Evolutionary conservation across 2,888 invertebrate species (phyloP).

Genomic region (Sminthurinus aureus): DNA sequence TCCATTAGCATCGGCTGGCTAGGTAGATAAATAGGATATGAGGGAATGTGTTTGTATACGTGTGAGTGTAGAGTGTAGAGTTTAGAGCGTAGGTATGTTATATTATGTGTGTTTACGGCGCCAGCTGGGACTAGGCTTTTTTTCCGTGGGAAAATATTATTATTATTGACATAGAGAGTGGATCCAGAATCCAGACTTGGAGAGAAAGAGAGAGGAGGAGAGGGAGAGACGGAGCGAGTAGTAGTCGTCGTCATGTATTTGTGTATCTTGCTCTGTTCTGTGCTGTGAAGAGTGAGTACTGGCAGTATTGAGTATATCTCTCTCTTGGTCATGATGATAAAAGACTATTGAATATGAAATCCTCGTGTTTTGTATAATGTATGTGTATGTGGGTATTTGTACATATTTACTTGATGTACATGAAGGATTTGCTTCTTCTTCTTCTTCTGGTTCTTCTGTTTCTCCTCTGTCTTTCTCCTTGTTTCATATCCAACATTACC

Average conservation of each 20-base stretch:
- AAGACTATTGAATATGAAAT: background rate
- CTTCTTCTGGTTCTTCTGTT: too few species aligned
- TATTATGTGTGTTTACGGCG: slow-evolving; percentile 19
- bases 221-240: too few species aligned
- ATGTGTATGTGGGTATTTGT: too few species aligned
- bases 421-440: too few species aligned
- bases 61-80: background rate
- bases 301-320: slow-evolving; percentile 9
- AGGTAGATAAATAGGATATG: slow-evolving; percentile 4
- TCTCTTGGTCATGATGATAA: background rate
- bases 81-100: too few species aligned
- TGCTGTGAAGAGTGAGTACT: background rate
- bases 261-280: background rate
- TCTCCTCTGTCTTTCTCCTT: background rate
- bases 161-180: slow-evolving; percentile 34
- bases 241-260: too few species aligned
- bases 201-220: slow-evolving; percentile 16
- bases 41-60: background rate
- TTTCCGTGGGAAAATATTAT: slow-evolving; percentile 42
- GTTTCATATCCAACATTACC: background rate
- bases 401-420: too few species aligned
- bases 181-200: background rate
- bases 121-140: slow-evolving; percentile 36
- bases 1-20: background rate
- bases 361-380: background rate